phyloP scores from a whole-genome alignment of 1,140 invertebrate species.

The Drosophila takahashii region DNA sequence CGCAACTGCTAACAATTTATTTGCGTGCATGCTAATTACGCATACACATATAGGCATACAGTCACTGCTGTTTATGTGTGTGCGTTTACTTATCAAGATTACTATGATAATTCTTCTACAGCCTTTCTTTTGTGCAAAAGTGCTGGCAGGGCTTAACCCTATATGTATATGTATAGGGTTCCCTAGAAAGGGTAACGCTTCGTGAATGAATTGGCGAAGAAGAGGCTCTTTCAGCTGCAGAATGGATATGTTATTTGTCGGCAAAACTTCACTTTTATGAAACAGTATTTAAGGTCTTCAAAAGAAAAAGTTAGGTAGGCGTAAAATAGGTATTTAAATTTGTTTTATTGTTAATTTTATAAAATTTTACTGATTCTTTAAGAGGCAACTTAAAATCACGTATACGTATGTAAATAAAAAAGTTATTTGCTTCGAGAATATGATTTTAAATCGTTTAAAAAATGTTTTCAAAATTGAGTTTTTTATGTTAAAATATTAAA shows the following conservation, averaged over 20 bases:
- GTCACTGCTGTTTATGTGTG: constrained; percentile 6
- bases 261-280: background rate
- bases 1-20: constrained; percentile 64
- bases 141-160: constrained; percentile 28
- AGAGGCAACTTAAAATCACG: too few relatives aligned
- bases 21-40: constrained; percentile 75
- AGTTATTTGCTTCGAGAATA: too few relatives aligned
- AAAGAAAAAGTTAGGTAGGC: background rate
- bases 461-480: too few relatives aligned
- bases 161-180: too few relatives aligned
- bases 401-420: too few relatives aligned
- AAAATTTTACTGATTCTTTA: background rate
- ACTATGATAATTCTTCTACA: constrained; percentile 41
- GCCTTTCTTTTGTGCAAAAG: constrained; percentile 26
- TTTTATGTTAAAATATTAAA: too few relatives aligned
- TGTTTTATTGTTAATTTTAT: background rate
- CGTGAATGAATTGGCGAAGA: constrained; percentile 15
- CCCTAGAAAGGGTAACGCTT: constrained; percentile 9
- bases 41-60: constrained; percentile 41
- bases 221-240: constrained; percentile 1
- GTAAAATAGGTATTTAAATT: background rate
- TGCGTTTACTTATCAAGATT: constrained; percentile 54
- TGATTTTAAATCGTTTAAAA: background rate
- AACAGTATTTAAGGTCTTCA: background rate
- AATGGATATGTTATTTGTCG: constrained; percentile 9